These are phyloP conservation scores for Blastobasis lacticolella DNA, from an alignment of 2,888 invertebrate genomes.

Conservation along the genomic window DNA sequence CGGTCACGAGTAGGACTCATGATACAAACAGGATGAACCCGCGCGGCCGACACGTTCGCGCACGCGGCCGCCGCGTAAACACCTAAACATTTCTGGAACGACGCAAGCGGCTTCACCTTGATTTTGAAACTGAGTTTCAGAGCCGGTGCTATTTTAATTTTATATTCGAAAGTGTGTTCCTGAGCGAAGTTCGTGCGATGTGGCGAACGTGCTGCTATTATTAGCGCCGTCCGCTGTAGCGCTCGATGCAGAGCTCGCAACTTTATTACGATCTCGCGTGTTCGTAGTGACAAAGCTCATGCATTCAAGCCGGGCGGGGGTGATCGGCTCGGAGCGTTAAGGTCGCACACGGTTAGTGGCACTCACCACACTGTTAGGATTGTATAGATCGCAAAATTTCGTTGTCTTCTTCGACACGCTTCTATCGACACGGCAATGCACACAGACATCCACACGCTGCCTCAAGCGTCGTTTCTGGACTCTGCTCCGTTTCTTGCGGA, in stretches of 20 bases:
- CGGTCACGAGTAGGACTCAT: constrained; percentile 16
- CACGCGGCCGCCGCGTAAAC: constrained; percentile 44
- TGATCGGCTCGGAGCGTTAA: constrained; percentile 19
- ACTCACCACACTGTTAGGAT: constrained; percentile 71
- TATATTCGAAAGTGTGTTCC: constrained; percentile 51
- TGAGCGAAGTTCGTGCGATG: constrained; percentile 61
- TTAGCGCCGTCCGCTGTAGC: constrained; percentile 35
- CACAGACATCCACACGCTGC: constrained; percentile 63
- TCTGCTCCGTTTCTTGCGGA: constrained; percentile 48
- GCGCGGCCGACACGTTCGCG: constrained; percentile 29
- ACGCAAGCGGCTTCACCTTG: constrained; percentile 66
- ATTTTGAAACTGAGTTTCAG: constrained; percentile 68
- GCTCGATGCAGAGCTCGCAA: constrained; percentile 9
- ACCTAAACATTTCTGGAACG: constrained; percentile 58
- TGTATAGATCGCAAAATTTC: constrained; percentile 35
- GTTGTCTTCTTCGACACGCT: constrained; percentile 40
- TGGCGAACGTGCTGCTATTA: constrained; percentile 42
- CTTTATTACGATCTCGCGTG: constrained; percentile 2
- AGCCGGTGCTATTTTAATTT: constrained; percentile 67
- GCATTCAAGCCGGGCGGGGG: constrained; percentile 59
- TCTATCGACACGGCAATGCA: constrained; percentile 56
- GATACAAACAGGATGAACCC: constrained; percentile 40
- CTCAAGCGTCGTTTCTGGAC: constrained; percentile 53
- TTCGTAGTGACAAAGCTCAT: constrained; percentile 19
- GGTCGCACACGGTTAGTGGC: constrained; percentile 38